phyloP scores from a whole-genome alignment of 2,888 invertebrate species.

The Smittia aterrima region DNA sequence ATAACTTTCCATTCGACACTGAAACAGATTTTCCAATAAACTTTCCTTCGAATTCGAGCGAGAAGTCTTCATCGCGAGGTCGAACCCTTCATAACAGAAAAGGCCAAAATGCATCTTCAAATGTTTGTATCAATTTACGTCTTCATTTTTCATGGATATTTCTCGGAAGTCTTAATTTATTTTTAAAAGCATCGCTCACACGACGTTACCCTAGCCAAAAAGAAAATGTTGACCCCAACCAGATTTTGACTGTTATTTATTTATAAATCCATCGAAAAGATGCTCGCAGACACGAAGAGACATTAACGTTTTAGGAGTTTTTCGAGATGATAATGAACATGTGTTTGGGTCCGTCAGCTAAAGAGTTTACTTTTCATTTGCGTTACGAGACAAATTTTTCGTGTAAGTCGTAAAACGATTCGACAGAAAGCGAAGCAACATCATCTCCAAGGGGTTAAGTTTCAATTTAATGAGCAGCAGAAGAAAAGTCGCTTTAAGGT shows the following conservation, averaged over 20 bases:
- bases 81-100: too few species aligned
- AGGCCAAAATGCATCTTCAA: too few species aligned
- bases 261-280: slow-evolving; percentile 18
- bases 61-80: too few species aligned
- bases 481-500: not conserved
- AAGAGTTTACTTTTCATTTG: slow-evolving; percentile 24
- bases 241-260: slow-evolving; percentile 21
- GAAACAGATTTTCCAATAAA: not conserved
- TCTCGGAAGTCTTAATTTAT: slow-evolving; percentile 29
- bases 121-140: slow-evolving; percentile 12
- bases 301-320: not conserved
- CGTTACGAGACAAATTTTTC: slow-evolving; percentile 27
- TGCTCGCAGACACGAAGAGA: not conserved
- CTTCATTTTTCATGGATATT: slow-evolving; percentile 15
- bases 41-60: too few species aligned
- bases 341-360: slow-evolving; percentile 30
- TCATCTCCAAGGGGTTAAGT: slow-evolving; percentile 24
- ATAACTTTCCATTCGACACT: not conserved
- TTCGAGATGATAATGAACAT: slow-evolving; percentile 29
- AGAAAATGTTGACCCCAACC: slow-evolving; percentile 28
- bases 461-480: slow-evolving; percentile 34
- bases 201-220: slow-evolving; percentile 36
- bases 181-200: slow-evolving; percentile 12
- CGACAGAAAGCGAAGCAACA: not conserved
- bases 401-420: slow-evolving; percentile 20